Conservation (phyloP, 2,888 invertebrate genomes). For the Cephus pygmeus region DNA sequence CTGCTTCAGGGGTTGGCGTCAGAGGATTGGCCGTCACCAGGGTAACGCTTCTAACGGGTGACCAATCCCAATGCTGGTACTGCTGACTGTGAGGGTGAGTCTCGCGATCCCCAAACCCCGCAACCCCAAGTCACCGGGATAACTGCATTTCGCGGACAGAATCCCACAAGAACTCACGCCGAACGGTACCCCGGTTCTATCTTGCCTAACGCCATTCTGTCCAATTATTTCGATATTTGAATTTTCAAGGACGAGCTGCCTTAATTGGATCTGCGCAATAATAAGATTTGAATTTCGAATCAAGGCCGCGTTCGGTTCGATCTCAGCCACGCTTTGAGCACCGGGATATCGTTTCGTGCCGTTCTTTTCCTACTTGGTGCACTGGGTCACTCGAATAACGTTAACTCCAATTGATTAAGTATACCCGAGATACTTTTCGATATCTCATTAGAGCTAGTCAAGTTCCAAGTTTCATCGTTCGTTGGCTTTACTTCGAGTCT, state of each 20-base stretch:
- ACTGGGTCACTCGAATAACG: not conserved
- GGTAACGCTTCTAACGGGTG: conserved; percentile 58
- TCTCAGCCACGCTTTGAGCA: conserved; percentile 9
- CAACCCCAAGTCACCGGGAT: conserved; percentile 56
- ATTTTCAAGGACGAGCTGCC: conserved; percentile 50
- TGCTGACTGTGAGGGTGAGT: conserved; percentile 21
- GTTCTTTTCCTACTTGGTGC: not conserved
- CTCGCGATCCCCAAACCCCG: conserved; percentile 30
- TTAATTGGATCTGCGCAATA: conserved; percentile 58
- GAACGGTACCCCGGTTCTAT: conserved; percentile 45
- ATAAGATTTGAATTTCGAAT: conserved; percentile 60
- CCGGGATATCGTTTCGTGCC: conserved; percentile 3
- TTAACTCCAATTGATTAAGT: not conserved
- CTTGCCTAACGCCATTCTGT: conserved; percentile 39
- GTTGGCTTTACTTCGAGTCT: not conserved
- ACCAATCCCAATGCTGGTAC: conserved; percentile 56
- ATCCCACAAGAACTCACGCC: conserved; percentile 64
- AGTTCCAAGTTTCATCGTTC: not conserved
- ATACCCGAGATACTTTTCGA: not conserved
- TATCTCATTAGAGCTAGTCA: not conserved
- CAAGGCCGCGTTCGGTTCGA: conserved; percentile 28
- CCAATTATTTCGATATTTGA: conserved; percentile 54
- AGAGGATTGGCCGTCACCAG: conserved; percentile 43
- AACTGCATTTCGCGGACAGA: conserved; percentile 65
- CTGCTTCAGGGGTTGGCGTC: conserved; percentile 18